Conservation (phyloP, 2,797 vertebrate species). For the Acrossocheilus fasciatus region DNA sequence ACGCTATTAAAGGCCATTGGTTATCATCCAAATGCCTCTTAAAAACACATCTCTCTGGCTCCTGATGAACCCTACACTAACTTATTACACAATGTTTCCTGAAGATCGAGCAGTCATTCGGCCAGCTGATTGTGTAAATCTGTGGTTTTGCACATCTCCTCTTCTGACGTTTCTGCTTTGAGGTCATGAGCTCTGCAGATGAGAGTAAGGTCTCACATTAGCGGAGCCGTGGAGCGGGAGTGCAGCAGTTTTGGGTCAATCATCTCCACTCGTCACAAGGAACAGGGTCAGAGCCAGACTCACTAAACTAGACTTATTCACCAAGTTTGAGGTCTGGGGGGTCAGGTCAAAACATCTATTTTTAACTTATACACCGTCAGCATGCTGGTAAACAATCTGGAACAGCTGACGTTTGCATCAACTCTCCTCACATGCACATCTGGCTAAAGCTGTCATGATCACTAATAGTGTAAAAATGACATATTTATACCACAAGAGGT, state of each 20-base stretch:
- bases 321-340: not conserved
- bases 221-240: not conserved
- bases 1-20: not conserved
- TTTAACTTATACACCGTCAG: not conserved
- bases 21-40: not conserved
- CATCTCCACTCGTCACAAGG: not conserved
- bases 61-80: not conserved
- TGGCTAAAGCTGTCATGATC: not conserved
- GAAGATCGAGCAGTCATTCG: not conserved
- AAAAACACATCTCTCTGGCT: not conserved
- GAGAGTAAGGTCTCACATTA: not conserved
- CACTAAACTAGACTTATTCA: not conserved
- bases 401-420: not conserved
- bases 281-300: not conserved
- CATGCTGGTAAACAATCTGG: not conserved
- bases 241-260: constrained; percentile 17
- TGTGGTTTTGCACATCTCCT: not conserved
- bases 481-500: not conserved
- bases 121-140: not conserved
- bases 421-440: not conserved
- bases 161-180: not conserved
- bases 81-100: not conserved
- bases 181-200: not conserved
- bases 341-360: not conserved
- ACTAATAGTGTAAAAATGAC: not conserved